Conservation (phyloP, 2,797 vertebrate genomes). For the Crypturellus tataupa region DNA sequence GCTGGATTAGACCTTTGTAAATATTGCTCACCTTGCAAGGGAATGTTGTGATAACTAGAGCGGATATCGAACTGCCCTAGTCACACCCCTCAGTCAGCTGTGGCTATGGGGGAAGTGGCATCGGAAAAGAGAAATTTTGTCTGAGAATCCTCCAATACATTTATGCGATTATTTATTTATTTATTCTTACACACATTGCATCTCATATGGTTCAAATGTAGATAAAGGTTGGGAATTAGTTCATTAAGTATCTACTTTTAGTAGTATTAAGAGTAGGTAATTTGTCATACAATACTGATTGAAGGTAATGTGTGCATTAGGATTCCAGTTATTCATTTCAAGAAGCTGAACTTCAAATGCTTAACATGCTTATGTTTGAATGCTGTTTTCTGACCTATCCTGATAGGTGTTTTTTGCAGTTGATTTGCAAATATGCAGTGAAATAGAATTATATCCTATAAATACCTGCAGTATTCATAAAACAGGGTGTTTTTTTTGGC, state of each 20-base stretch:
- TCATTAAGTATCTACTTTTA: not conserved
- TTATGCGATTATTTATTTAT: not conserved
- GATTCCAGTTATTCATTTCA: not conserved
- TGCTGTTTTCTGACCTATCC: not conserved
- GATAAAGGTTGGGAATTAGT: not conserved
- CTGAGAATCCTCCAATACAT: not conserved
- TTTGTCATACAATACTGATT: not conserved
- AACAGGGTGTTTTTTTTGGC: rapidly evolving
- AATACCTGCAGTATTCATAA: not conserved
- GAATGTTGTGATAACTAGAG: not conserved
- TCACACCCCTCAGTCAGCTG: not conserved
- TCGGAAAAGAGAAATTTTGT: not conserved
- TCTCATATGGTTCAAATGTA: not conserved
- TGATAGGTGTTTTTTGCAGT: not conserved
- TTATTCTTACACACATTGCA: not conserved
- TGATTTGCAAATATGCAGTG: not conserved
- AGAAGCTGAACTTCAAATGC: not conserved
- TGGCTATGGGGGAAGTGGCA: not conserved
- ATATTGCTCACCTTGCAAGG: not conserved
- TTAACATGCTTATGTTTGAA: not conserved
- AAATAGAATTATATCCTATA: not conserved
- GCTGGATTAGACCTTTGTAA: not conserved
- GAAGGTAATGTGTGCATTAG: not conserved
- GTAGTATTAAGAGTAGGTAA: not conserved
- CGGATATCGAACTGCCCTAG: not conserved